These are phyloP conservation scores for Corbicula japonica DNA, from an alignment of 2,888 invertebrate genomes.

Conservation along the genomic window DNA sequence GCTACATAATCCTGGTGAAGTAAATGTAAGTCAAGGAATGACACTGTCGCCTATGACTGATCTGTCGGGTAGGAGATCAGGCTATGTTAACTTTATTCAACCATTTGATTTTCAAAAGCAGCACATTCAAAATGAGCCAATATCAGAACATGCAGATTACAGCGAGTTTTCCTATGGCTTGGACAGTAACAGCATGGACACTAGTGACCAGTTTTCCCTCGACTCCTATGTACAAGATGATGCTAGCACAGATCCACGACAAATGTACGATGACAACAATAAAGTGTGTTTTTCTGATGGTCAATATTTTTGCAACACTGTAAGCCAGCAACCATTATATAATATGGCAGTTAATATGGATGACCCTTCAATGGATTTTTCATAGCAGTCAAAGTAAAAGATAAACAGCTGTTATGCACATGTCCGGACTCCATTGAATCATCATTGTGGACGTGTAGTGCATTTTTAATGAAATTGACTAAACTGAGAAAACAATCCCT, in stretches of 20 bases:
- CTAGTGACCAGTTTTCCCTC: slow-evolving; percentile 29
- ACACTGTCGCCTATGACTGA: slow-evolving; percentile 23
- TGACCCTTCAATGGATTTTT: slow-evolving; percentile 53
- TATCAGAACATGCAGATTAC: slow-evolving; percentile 38
- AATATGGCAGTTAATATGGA: slow-evolving; percentile 33
- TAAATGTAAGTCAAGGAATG: slow-evolving; percentile 21
- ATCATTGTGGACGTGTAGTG: no score
- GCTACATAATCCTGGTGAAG: slow-evolving; percentile 7
- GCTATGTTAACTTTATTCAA: slow-evolving; percentile 29
- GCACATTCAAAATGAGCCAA: slow-evolving; percentile 34
- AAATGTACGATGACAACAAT: not conserved
- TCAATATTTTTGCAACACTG: slow-evolving; percentile 7
- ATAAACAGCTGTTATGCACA: no score
- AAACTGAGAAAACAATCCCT: no score
- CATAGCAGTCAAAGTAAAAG: slow-evolving; percentile 41
- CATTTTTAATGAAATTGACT: no score
- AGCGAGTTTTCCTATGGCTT: slow-evolving; percentile 35
- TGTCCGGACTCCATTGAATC: no score
- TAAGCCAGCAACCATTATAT: slow-evolving; percentile 44
- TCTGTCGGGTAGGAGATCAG: slow-evolving; percentile 37
- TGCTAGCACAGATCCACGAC: not conserved
- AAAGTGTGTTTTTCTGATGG: slow-evolving; percentile 13
- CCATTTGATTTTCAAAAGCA: slow-evolving; percentile 20
- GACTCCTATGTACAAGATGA: slow-evolving; percentile 38
- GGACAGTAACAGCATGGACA: slow-evolving; percentile 46